These are phyloP conservation scores for Nothobranchius kuhntae DNA, from an alignment of 2,113 vertebrate species.

Conservation along the genomic window DNA sequence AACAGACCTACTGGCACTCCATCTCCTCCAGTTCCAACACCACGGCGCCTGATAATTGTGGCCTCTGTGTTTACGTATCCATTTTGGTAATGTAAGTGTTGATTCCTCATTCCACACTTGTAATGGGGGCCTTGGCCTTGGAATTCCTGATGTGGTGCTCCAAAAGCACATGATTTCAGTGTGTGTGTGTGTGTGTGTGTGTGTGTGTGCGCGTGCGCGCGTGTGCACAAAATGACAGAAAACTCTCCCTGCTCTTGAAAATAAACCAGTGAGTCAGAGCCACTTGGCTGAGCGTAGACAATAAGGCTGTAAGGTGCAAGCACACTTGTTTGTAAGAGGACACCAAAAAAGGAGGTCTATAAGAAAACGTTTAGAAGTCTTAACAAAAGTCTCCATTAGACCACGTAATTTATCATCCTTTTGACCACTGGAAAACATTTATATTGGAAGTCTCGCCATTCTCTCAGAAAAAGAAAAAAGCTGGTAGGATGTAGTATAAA, in stretches of 20 bases:
- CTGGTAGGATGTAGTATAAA: too few relatives aligned
- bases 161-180: conserved; percentile 1
- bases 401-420: not conserved
- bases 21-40: conserved; percentile 60
- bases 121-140: conserved; percentile 56
- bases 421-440: too few relatives aligned
- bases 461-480: too few relatives aligned
- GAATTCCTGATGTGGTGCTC: conserved; percentile 58
- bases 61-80: conserved; percentile 65
- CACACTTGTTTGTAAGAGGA: conserved; percentile 47
- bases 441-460: not conserved
- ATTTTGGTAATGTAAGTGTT: conserved; percentile 69
- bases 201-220: too few relatives aligned
- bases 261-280: conserved; percentile 60
- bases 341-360: conserved; percentile 22
- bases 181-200: too few relatives aligned
- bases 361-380: conserved; percentile 13
- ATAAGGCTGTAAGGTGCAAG: conserved; percentile 32
- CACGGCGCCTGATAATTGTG: conserved; percentile 71
- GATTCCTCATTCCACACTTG: conserved; percentile 67
- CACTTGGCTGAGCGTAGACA: conserved; percentile 40
- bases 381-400: conserved; percentile 13
- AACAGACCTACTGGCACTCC: conserved; percentile 70
- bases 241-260: conserved; percentile 32
- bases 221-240: too few relatives aligned